Base-by-base conservation (phyloP, 2,888 invertebrate species). In the Andrena flavipes region DNA sequence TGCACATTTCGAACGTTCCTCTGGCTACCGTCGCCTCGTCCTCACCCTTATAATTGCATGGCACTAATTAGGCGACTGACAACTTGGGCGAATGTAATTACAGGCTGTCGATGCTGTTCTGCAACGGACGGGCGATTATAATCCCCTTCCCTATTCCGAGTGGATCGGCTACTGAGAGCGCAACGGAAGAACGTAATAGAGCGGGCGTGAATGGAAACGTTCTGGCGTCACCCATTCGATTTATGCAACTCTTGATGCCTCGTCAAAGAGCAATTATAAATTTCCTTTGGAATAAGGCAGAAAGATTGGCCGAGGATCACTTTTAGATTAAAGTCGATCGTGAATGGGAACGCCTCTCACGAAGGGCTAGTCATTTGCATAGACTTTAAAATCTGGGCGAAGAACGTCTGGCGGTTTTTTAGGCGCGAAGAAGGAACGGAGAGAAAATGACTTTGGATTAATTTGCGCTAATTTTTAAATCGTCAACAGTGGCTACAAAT, bases 41-140 rank as follows among this genome's bases (percentile, higher is more conserved):
- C 64, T 4, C 5, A 2, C 8, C 10, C 35, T 67, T 77, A 69
- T 70, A 76, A 76, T 80, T 65, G 59, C 70, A 10, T n/a, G 6
- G 51, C 35, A 65, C 49, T 77, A 62, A 76, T 67, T 67, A 76
- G 49, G n/a, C 48, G 10, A n/a, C 26, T 51, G 60, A 48, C 70
- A 71, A 67, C 54, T 65, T 71, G 7, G 20, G 10, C 30, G 48
- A 54, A 49, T 20, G 67, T 65, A 77, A 80, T 76, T 77, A 65
- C 10, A 76, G 49, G 49, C 26, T 7, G 62, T 30, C 49, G 67
- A 48, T 54, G 20, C 23, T 23, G 26, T 16, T 30, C 16, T 33
- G 51, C 42, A 42, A 48, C 49, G 54, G 23, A n/a, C 23, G 29
- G 23, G 65, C 69, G 35, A 16, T 65, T 60, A 42, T 64, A 76